These are phyloP conservation scores for Cariama cristata DNA, from an alignment of 2,113 vertebrate genomes.

Conservation along the genomic window DNA sequence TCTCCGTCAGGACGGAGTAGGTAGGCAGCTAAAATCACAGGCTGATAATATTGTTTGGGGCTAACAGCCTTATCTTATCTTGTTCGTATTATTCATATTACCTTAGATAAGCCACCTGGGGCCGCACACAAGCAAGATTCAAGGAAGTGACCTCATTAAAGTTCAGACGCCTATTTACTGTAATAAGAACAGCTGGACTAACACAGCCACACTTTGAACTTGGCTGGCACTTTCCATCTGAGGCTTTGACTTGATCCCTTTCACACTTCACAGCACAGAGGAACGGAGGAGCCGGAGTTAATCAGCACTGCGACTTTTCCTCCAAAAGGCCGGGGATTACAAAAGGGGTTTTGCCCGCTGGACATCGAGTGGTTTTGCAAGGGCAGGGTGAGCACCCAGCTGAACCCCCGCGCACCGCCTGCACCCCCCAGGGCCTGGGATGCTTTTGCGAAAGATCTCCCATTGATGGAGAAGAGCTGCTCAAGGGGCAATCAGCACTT, in stretches of 20 bases:
- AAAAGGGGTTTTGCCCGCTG: not conserved
- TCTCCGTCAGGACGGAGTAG: conserved; percentile 18
- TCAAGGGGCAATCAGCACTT: not conserved
- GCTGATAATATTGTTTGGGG: conserved; percentile 42
- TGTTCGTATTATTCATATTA: conserved; percentile 43
- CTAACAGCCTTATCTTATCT: conserved; percentile 58
- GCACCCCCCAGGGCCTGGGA: not conserved
- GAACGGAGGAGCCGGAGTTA: not conserved
- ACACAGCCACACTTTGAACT: conserved; percentile 1
- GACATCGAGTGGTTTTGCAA: rapidly evolving
- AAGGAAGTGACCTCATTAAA: conserved; percentile 64
- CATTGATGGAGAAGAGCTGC: rapidly evolving
- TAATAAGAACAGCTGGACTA: conserved; percentile 50
- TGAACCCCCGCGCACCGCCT: not conserved
- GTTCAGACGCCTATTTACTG: conserved; percentile 53
- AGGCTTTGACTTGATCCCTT: conserved; percentile 18
- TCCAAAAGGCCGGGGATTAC: not conserved
- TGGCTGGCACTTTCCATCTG: not conserved
- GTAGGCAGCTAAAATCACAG: conserved; percentile 43
- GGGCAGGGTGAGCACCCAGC: not conserved
- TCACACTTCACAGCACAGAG: not conserved
- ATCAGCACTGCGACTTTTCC: not conserved
- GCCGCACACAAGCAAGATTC: not conserved
- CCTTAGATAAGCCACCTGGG: conserved; percentile 51
- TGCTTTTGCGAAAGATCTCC: not conserved